These are phyloP conservation scores for Atherinomorus stipes DNA, from an alignment of 2,113 vertebrate species.

Conservation along the genomic window DNA sequence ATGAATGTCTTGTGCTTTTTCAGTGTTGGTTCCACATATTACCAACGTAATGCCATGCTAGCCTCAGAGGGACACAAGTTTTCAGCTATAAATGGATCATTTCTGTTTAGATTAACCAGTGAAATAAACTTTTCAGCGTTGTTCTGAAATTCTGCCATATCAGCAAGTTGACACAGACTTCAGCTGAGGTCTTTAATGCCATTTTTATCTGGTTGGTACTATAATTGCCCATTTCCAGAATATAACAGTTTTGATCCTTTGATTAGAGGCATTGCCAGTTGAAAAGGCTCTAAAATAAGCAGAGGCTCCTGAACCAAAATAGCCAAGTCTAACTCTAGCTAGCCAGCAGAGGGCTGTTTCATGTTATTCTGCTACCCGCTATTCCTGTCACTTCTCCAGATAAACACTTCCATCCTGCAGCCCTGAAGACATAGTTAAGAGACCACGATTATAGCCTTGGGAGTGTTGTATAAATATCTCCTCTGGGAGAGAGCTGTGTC, in stretches of 20 bases:
- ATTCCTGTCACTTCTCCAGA: conserved; percentile 76
- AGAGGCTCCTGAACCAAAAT: conserved; percentile 70
- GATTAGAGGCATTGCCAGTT: conserved; percentile 67
- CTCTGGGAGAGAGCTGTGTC: conserved; percentile 47
- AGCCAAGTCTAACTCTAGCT: conserved; percentile 62
- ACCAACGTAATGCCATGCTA: not conserved
- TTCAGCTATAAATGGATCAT: not conserved
- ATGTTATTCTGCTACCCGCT: conserved; percentile 69
- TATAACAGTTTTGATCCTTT: conserved; percentile 65
- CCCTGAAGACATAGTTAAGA: conserved; percentile 75
- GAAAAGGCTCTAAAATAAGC: conserved; percentile 64
- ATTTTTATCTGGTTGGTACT: conserved; percentile 61
- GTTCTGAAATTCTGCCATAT: conserved; percentile 29
- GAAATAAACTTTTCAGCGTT: conserved; percentile 51
- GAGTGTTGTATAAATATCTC: conserved; percentile 76
- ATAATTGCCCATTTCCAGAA: conserved; percentile 73
- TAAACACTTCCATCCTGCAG: conserved; percentile 80
- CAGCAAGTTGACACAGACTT: conserved; percentile 62
- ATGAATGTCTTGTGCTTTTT: not conserved
- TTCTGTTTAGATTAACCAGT: not conserved
- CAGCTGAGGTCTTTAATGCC: conserved; percentile 52
- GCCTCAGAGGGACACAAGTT: not conserved
- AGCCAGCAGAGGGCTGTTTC: conserved; percentile 76
- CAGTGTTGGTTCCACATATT: not conserved
- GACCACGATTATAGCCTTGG: conserved; percentile 79